Evolutionary conservation across 2,113 vertebrate genomes (phyloP), one percentile per base, ranked within the genome.

Genomic region (Okapia johnstoni): DNA sequence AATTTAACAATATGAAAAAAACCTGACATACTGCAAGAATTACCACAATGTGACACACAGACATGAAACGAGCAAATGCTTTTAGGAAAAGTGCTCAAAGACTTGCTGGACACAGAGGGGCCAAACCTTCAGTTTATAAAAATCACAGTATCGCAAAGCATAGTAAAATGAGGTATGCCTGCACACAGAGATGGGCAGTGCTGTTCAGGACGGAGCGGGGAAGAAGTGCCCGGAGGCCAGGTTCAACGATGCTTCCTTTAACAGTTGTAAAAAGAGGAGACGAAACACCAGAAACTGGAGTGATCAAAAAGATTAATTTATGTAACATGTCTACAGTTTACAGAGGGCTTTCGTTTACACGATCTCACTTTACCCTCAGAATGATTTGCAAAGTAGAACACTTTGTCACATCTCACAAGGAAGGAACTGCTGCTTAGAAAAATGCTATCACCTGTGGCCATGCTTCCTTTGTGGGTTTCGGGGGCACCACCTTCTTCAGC

Each of bases 171-270:
- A 81, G 50, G 50, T 36, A 54, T 7, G 21, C 79, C 79, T 25
- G n/a, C 33, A n/a, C 5, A 3, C 7, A 10, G 23, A 16, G 43
- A 6, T 0, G 4, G 58, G 23, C 19, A 7, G 50, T 1, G 48
- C 4, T 2, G 11, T 6, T 48, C 46, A 7, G 61, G 46, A 12
- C 0, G 15, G 4, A 36, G 60, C 0, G 2, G 30, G 52, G 16
- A 26, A 30, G 28, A 7, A 19, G 50, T 3, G 50, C n/a, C 6
- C 4, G 6, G n/a, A 6, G 7, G 61, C 19, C 2, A 3, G n/a
- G 1, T 6, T 26, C 1, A 15, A 14, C 16, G 36, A 50, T 2
- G 6, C 21, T 2, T 2, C 2, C 40, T 11, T 14, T 8, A n/a
- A 21, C 46, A 1, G 36, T 5, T n/a, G 25, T 7, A 10, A 14